A percentile compares a stretch with the other conserved stretches of the same genome.
Evolutionary conservation across 1,140 invertebrate genomes (phyloP).

Genomic region (Musca vetustissima): DNA sequence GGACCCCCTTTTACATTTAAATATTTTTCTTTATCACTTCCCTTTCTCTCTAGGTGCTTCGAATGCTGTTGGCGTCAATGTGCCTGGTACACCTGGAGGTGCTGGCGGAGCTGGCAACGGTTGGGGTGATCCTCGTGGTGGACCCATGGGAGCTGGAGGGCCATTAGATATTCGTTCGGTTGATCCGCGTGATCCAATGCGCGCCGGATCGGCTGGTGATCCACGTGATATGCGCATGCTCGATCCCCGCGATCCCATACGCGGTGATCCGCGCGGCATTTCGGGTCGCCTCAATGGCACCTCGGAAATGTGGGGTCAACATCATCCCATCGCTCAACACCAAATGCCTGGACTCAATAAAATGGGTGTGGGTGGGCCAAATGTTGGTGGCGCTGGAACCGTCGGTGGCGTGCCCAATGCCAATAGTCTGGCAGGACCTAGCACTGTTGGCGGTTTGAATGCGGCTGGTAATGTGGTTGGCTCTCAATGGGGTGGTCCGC

Average conservation of each 20-base stretch:
- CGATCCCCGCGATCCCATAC: conserved; percentile 67
- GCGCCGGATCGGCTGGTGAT: conserved; percentile 60
- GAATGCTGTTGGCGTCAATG: conserved; percentile 29
- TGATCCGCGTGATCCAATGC: conserved; percentile 60
- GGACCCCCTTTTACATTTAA: conserved; percentile 4
- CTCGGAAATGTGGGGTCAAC: conserved; percentile 78
- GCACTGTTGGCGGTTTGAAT: conserved; percentile 28
- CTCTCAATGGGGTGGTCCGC: conserved; percentile 44
- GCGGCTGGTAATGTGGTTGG: conserved; percentile 33
- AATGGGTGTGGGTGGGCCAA: conserved; percentile 57
- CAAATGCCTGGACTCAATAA: conserved; percentile 49
- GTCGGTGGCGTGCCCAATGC: conserved; percentile 9
- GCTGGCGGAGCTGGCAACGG: conserved; percentile 48
- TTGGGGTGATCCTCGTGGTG: conserved; percentile 59
- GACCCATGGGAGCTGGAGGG: conserved; percentile 25
- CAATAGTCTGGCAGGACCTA: conserved; percentile 8
- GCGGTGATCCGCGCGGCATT: conserved; percentile 72
- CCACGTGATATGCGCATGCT: conserved; percentile 59
- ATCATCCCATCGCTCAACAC: conserved; percentile 58
- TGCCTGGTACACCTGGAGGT: conserved; percentile 28
- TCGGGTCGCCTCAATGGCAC: conserved; percentile 60
- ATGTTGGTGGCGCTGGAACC: conserved; percentile 34
- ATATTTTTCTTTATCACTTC: neutral
- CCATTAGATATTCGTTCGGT: conserved; percentile 48
- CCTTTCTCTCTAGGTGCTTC: conserved; percentile 31